Evolutionary conservation across 30 jellyfish, hydroid and myxozoan species (phyloP).

Genomic region (Hydractinia symbiolongicarpus): DNA sequence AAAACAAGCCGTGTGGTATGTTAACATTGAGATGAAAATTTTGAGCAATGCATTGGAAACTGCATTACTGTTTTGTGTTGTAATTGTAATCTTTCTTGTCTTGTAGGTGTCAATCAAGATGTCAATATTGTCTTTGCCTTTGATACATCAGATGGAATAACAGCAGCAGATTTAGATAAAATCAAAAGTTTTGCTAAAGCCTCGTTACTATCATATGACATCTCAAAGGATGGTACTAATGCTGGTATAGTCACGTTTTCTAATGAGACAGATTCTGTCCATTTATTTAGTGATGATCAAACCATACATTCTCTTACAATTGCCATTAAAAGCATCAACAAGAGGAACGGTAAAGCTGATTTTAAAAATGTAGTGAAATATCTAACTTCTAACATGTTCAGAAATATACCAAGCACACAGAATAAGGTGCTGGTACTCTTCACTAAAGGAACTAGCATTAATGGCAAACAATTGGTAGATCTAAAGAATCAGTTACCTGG

Average conservation of each 20-base stretch:
- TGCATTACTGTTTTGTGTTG: no score
- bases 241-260: background rate
- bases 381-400: no score
- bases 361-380: no score
- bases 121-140: constrained; percentile 28
- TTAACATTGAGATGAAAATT: no score
- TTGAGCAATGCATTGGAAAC: no score
- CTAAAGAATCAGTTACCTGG: constrained; percentile 9
- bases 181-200: constrained; percentile 42
- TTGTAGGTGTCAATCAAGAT: background rate
- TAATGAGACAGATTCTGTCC: background rate
- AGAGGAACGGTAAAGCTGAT: no score
- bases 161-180: constrained; percentile 29
- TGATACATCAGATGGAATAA: constrained; percentile 59
- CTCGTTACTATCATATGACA: constrained; percentile 34
- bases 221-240: background rate
- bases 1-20: constrained; percentile 70
- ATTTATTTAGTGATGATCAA: no score
- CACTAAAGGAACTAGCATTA: background rate
- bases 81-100: no score
- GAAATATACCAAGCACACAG: no score
- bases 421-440: background rate
- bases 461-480: background rate
- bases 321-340: no score
- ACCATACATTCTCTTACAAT: no score